These are phyloP conservation scores for Ardeotis arabs DNA, from an alignment of 2,113 vertebrate genomes.

Conservation along the genomic window DNA sequence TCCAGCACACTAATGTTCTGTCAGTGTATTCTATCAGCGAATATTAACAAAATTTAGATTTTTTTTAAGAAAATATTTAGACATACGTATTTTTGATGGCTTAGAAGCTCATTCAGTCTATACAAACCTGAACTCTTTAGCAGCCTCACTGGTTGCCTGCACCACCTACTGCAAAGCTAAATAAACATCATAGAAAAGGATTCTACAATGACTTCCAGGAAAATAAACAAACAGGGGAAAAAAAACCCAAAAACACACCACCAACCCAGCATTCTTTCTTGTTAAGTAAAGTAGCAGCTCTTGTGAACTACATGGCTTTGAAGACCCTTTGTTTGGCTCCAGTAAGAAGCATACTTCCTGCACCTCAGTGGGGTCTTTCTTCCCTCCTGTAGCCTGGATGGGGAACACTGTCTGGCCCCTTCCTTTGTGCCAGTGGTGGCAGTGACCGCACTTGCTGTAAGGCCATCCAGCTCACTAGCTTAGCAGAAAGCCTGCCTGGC, in stretches of 20 bases:
- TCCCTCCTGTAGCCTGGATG: neutral
- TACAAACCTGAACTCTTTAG: neutral
- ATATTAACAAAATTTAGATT: neutral
- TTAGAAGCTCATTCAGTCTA: neutral
- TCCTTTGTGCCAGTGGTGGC: neutral
- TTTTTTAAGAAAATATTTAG: neutral
- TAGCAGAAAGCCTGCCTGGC: neutral
- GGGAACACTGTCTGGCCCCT: neutral
- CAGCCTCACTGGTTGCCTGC: neutral
- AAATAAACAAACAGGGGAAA: neutral
- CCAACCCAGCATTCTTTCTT: neutral
- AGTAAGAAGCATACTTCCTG: neutral
- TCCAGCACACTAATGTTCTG: neutral
- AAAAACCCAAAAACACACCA: too few species aligned
- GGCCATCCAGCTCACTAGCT: neutral
- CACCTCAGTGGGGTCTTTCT: accelerated
- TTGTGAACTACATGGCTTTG: neutral
- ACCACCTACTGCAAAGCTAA: neutral
- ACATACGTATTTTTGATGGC: accelerated
- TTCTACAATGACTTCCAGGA: neutral
- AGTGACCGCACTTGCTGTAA: accelerated
- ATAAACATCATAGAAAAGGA: neutral
- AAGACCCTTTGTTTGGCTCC: neutral
- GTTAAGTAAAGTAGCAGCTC: neutral
- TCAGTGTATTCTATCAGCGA: neutral